phyloP scores from a whole-genome alignment of 53 echinoderm and acorn worm species.

The Holothuria scabra region DNA sequence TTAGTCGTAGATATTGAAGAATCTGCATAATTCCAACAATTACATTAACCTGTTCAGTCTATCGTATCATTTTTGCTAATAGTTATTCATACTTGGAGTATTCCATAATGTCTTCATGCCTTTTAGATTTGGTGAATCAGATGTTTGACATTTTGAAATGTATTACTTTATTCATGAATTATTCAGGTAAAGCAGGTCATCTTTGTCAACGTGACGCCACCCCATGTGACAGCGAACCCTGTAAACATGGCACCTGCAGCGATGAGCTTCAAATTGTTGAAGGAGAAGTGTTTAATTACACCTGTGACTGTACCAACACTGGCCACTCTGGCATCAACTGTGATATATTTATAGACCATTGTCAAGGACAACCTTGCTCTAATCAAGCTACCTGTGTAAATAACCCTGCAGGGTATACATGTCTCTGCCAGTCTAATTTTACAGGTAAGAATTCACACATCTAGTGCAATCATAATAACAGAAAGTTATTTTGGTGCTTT shows the following conservation, averaged over 20 bases:
- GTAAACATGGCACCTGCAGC: not conserved
- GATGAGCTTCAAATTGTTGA: not conserved
- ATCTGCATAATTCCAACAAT: no score
- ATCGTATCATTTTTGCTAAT: no score
- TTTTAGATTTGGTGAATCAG: no score
- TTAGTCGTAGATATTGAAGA: no score
- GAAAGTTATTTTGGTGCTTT: no score
- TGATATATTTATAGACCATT: conserved; percentile 18
- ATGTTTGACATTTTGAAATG: no score
- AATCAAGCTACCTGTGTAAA: conserved; percentile 30
- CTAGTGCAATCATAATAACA: no score
- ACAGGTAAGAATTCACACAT: not conserved
- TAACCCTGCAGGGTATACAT: conserved; percentile 4
- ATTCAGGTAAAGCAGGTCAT: conserved; percentile 27
- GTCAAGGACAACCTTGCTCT: conserved; percentile 8
- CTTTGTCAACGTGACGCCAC: conserved; percentile 40
- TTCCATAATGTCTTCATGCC: no score
- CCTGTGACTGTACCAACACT: conserved; percentile 14
- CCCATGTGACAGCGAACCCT: conserved; percentile 31
- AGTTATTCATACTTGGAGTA: no score
- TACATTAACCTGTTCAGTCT: no score
- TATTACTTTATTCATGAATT: no score
- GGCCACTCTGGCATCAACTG: conserved; percentile 41
- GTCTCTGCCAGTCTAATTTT: conserved; percentile 22
- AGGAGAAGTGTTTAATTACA: not conserved